These are phyloP conservation scores for Excalfactoria chinensis DNA, from an alignment of 2,113 vertebrate genomes.

Conservation along the genomic window DNA sequence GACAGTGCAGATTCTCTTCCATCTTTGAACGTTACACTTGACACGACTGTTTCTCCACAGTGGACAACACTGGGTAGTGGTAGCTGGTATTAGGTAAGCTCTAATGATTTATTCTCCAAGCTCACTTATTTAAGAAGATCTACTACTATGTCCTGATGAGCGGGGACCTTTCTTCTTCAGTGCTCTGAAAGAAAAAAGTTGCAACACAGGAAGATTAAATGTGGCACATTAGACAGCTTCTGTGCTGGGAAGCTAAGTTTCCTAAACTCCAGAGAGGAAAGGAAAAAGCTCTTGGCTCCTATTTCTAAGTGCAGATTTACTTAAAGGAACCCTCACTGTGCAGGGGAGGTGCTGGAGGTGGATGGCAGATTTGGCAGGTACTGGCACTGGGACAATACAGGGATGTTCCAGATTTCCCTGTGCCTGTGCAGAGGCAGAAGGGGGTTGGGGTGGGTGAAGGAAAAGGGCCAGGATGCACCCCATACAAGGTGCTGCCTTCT, in stretches of 20 bases:
- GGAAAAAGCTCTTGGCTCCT: neutral
- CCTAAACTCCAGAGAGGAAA: neutral
- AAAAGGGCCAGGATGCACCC: neutral
- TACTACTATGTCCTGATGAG: conserved; percentile 78
- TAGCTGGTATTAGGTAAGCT: conserved; percentile 32
- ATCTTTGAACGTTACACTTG: neutral
- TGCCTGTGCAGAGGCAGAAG: neutral
- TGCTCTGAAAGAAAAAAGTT: conserved; percentile 64
- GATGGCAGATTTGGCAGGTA: neutral
- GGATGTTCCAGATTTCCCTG: neutral
- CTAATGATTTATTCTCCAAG: conserved; percentile 31
- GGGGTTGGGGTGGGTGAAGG: neutral
- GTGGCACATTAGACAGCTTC: neutral
- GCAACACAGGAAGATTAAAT: neutral
- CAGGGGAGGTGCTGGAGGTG: neutral
- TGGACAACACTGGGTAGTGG: neutral
- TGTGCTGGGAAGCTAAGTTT: neutral
- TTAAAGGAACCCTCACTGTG: neutral
- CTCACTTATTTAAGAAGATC: neutral
- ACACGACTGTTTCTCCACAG: neutral
- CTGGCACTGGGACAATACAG: neutral
- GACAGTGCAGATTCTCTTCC: neutral
- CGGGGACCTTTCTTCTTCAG: conserved; percentile 77
- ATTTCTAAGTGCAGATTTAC: neutral
- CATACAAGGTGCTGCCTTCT: neutral